Evolutionary conservation across 2,888 invertebrate genomes (phyloP), one percentile per base, ranked within the genome.

Genomic region (Amphipoea lucens): DNA sequence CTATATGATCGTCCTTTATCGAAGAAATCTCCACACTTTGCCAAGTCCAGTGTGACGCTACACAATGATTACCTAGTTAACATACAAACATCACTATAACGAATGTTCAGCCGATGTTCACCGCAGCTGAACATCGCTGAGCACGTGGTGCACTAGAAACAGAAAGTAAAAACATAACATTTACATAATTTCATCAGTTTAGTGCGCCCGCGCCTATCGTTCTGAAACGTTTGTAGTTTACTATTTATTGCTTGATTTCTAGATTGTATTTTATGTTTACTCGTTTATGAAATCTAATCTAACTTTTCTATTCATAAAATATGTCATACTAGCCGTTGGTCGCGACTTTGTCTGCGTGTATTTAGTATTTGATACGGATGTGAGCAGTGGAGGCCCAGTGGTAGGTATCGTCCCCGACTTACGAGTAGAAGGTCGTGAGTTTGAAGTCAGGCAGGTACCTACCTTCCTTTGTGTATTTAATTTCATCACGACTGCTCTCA

Each of bases 171-270:
- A 70, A 62, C 69, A 67, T 45, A 9, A 67, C 45, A 74, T 79
- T 84, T 76, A 76, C 84, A 84, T 83, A 81, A 84, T 76, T 66
- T 62, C 40, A 76, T 69, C 40, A 60, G 54, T 78, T 60, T 48
- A 60, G 23, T 40, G 36, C 62, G 17, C 5, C 51, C 60, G 23
- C 17, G 51, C 62, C 5, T 36, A 7, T 29, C 40, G 51, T 17
- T 20, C 2, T 54, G 60, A 66, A 17, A 42, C n/a, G 66, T 54
- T 82, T 62, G 54, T 77, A 54, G 14, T 54, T 66, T 23, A 66
- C 36, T 36, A 29, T 36, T 69, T 51, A 57, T 63, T 40, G 29
- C 29, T 29, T 12, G 45, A 76, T 57, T 51, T 48, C 29, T 57
- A 62, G 42, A 81, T 76, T 42, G n/a, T 11, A 6, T 57, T 81